Percentiles rank a stretch among this genome's conserved stretches.
These are phyloP conservation scores for Cheilosia vernalis DNA, from an alignment of 2,888 invertebrate species.

Conservation along the genomic window DNA sequence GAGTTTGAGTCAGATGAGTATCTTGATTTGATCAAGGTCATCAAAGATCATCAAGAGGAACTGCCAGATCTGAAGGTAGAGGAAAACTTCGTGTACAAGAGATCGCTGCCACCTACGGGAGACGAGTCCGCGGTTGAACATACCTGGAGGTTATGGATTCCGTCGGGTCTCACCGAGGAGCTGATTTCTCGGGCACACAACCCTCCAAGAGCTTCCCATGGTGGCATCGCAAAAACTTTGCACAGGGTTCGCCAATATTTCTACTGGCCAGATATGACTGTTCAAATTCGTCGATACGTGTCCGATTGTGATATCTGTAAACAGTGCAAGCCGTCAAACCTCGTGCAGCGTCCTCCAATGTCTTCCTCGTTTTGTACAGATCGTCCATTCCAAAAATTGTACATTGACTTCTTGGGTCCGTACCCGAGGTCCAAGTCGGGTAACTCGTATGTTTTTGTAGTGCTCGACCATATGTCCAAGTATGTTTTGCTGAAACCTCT, in stretches of 20 bases:
- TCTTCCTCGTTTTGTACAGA: neutral
- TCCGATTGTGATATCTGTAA: conserved; percentile 2
- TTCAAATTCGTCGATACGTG: conserved; percentile 4
- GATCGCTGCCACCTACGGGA: neutral
- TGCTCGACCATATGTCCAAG: no score
- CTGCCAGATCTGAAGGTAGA: conserved; percentile 16
- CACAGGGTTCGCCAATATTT: neutral
- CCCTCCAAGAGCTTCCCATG: conserved; percentile 11
- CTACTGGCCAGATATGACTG: conserved; percentile 15
- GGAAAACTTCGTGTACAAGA: conserved; percentile 20
- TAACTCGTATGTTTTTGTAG: conserved; percentile 1
- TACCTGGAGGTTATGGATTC: conserved; percentile 41
- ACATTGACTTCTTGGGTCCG: conserved; percentile 3
- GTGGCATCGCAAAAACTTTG: conserved; percentile 30
- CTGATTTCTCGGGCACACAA: conserved; percentile 32
- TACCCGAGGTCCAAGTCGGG: conserved; percentile 1
- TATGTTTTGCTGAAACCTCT: neutral
- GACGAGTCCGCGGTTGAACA: neutral
- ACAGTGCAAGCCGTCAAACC: conserved; percentile 16
- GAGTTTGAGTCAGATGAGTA: conserved; percentile 13
- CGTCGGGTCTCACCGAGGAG: conserved; percentile 4
- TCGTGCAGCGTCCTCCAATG: conserved; percentile 5
- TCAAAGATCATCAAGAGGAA: neutral
- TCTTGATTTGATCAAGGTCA: neutral
- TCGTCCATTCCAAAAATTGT: neutral